Base-by-base conservation (phyloP, 2,888 invertebrate genomes). In the Brachypalpus laphriformis region DNA sequence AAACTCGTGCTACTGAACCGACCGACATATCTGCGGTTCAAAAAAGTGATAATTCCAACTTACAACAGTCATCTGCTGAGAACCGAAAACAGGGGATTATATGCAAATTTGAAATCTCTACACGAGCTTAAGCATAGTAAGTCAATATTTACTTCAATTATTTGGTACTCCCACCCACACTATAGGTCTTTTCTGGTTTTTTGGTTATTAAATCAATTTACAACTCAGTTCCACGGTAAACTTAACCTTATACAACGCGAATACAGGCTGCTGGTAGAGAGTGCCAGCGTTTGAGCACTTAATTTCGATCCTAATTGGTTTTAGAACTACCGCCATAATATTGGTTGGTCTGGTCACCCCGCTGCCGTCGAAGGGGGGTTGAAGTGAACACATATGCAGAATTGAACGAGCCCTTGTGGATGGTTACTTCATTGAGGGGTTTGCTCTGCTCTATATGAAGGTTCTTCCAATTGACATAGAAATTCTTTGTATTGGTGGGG, bases 181-280 rank as follows among this genome's bases (percentile, higher is more conserved):
- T 16, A 25, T 22, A 25, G 28, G 63, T 54, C 74, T 42, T 34
- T 61, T 45, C 25, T 59, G 47, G 59, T 47, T 61, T 54, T 65
- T 70, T 75, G 37, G 70, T 78, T 78, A 75, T 78, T 74, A 51
- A 85, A 85, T 74, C 66, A 85, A 85, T 85, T 85, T 76, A 71
- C 85, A 81, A 72, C 65, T 81, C 47, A 40, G 61, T 40, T 54
- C 57, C 65, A 68, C 14, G 74, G 74, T 75, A 56, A 83, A 83
- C 83, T 56, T 72, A 83, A 78, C 78, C 49, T 83, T 70, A 83
- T 78, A 78, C 54, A 63, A 2, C 28, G 40, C 28, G 40, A 70
- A 22, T 7, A 22, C 37, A 57, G 59, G 70, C 25, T 74, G 57
- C 63, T 40, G 78, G 63, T 56, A 74, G 61, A 61, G 57, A n/a